Conservation (phyloP, 2,888 invertebrate species). For the Diloba caeruleocephala region DNA sequence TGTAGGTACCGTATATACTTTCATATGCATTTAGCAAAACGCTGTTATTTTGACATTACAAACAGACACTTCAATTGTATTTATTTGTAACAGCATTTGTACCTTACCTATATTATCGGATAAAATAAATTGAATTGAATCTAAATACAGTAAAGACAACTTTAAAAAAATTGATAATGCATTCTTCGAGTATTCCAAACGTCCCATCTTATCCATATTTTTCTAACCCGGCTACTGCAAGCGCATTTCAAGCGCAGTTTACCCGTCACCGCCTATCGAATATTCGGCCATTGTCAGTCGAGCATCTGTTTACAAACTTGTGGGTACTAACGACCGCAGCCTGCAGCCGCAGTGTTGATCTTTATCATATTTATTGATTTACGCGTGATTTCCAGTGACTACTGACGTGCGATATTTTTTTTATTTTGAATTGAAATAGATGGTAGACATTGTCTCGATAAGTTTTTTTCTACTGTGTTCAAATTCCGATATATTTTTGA, state of each 20-base stretch:
- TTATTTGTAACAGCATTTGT: too few relatives aligned
- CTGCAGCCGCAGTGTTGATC: constrained; percentile 58
- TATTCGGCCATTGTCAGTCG: constrained; percentile 76
- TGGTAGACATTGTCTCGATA: constrained; percentile 12
- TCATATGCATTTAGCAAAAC: too few relatives aligned
- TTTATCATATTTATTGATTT: constrained; percentile 67
- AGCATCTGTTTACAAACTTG: constrained; percentile 79
- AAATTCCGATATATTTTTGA: constrained; percentile 23
- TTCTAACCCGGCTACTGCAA: constrained; percentile 58
- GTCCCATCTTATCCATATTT: constrained; percentile 63
- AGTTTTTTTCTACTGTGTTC: constrained; percentile 38
- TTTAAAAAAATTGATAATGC: too few relatives aligned
- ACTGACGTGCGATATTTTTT: constrained; percentile 42
- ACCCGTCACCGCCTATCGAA: constrained; percentile 87
- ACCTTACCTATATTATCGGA: too few relatives aligned
- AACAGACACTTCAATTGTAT: too few relatives aligned
- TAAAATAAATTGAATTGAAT: too few relatives aligned
- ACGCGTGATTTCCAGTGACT: constrained; percentile 59
- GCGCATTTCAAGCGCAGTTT: constrained; percentile 60
- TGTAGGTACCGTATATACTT: too few relatives aligned
- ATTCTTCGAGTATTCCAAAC: too few relatives aligned
- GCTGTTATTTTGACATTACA: too few relatives aligned
- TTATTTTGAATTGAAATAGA: constrained; percentile 20
- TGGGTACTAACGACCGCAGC: constrained; percentile 64
- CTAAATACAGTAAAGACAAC: too few relatives aligned